These are phyloP conservation scores for Pionites leucogaster DNA, from an alignment of 2,113 vertebrate genomes.

Conservation along the genomic window DNA sequence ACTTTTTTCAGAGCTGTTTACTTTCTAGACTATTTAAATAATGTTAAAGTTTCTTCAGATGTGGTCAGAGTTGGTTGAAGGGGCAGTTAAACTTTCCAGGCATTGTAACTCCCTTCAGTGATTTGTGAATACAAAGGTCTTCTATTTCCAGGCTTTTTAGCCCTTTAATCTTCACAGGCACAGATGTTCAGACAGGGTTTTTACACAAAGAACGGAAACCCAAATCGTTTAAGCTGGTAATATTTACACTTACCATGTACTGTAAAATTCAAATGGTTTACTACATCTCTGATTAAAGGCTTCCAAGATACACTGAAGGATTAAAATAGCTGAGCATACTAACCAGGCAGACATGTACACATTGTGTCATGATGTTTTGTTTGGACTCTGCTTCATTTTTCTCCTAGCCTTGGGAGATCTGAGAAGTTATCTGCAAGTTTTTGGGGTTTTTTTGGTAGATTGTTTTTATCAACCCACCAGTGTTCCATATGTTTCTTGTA, in stretches of 20 bases:
- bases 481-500: not conserved
- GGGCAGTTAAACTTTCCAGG: conserved; percentile 20
- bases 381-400: conserved; percentile 37
- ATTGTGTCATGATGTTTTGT: conserved; percentile 49
- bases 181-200: conserved; percentile 49
- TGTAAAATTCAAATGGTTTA: conserved; percentile 11
- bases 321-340: conserved; percentile 24
- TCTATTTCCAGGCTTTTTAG: conserved; percentile 57
- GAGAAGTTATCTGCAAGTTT: conserved; percentile 13
- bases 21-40: conserved; percentile 40
- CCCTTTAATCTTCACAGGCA: conserved; percentile 46
- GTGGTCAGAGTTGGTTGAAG: conserved; percentile 39
- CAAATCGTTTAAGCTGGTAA: conserved; percentile 33
- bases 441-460: not conserved
- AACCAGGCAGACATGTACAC: conserved; percentile 1
- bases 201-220: conserved; percentile 53
- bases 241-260: conserved; percentile 24
- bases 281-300: conserved; percentile 38
- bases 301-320: conserved; percentile 30
- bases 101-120: conserved; percentile 32
- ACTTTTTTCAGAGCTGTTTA: not conserved
- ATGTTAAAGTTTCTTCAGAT: conserved; percentile 49
- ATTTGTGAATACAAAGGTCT: conserved; percentile 58
- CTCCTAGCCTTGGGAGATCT: not conserved
- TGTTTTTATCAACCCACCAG: not conserved